Conservation (phyloP, 2,797 vertebrate species). For the Cynopterus sphinx region DNA sequence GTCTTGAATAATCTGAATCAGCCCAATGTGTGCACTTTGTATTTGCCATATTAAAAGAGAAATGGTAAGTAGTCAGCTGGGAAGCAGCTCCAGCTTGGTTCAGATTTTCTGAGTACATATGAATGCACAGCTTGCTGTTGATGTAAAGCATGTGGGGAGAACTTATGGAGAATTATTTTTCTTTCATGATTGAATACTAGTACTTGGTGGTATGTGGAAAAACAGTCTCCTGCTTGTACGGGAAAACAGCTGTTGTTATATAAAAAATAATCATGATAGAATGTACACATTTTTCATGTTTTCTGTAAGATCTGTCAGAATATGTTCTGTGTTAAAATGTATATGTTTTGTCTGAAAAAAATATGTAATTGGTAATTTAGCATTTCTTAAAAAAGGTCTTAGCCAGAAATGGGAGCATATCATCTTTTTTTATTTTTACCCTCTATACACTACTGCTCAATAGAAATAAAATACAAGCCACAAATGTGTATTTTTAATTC, state of each 20-base stretch:
- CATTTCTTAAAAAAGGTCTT: conserved; percentile 54
- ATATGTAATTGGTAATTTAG: conserved; percentile 79
- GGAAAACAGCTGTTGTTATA: conserved; percentile 86
- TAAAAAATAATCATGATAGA: conserved; percentile 85
- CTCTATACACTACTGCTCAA: not conserved
- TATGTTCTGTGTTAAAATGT: conserved; percentile 80
- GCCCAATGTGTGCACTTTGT: not conserved
- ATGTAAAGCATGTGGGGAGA: conserved; percentile 87
- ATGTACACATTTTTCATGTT: conserved; percentile 83
- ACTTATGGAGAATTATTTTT: conserved; percentile 86
- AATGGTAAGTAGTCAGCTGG: conserved; percentile 74
- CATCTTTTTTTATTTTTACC: not conserved
- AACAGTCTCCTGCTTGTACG: conserved; percentile 79
- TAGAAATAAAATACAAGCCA: not conserved
- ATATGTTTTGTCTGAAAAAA: conserved; percentile 73
- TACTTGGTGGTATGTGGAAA: conserved; percentile 82
- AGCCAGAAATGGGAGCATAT: not conserved
- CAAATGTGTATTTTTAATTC: not conserved
- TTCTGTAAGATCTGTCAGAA: conserved; percentile 85
- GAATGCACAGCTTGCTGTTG: conserved; percentile 87
- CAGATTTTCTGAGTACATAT: conserved; percentile 75
- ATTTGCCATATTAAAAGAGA: conserved; percentile 51
- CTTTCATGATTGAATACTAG: conserved; percentile 87
- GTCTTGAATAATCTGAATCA: not conserved
- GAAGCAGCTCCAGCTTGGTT: conserved; percentile 69